Base-by-base conservation (phyloP, 2,888 invertebrate species). In the Mythimna pallens region DNA sequence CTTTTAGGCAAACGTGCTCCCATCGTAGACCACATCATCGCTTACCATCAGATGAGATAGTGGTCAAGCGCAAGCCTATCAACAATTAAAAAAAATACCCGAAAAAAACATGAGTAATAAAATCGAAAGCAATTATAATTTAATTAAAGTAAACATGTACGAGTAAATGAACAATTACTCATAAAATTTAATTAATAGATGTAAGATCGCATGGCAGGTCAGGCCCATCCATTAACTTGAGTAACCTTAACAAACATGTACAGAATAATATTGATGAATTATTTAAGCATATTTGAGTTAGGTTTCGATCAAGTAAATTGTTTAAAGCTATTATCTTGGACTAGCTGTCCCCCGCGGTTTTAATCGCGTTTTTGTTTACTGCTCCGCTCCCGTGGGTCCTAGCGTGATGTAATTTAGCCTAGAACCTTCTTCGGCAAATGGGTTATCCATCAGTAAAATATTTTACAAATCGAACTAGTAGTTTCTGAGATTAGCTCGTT, bases 191-290 rank as follows among this genome's bases (percentile, higher is more conserved):
- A 74, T 77, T 74, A 76, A 74, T 78, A 30, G 36, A 50, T 52
- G n/a, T 57, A 10, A 17, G 22, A 65, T 54, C 47, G 55, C 52
- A 36, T 68, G 76, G 62, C 65, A 30, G 62, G 57, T 54, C 61
- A 52, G 6, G 12, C 54, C 25, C 25, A 73, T 79, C 57, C 79
- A 76, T 79, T 76, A 79, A 3, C 57, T n/a, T 14, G 14, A 78
- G 40, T 62, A 78, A 52, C 61, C 47, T 55, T 34, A 22, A 52
- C 20, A 54, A 54, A 30, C 61, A 20, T 50, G 10, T 58, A 52
- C 57, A 17, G 6, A n/a, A 12, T 54, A 69, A 55, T 61, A 78
- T 78, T 22, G 54, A 1, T 61, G n/a, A 70, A 61, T 25, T 25
- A 43, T 78, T 12, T n/a, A 40, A n/a, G 34, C 20, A 17, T 70